Base-by-base conservation (phyloP, 2,888 invertebrate genomes). In the Cheilosia vulpina region DNA sequence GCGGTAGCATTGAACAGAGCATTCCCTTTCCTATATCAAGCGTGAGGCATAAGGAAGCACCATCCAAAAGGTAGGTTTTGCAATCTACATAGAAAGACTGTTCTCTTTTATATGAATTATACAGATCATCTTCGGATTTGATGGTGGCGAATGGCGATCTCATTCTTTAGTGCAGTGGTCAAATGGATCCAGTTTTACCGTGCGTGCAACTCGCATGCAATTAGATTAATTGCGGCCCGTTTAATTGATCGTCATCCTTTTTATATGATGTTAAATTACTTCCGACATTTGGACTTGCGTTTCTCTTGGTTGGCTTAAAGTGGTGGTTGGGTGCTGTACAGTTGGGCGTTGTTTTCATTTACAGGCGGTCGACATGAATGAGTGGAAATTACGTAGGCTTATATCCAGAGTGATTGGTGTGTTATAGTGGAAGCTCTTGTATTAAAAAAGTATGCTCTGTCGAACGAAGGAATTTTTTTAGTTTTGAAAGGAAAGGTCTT, bases 201-300 rank as follows among this genome's bases (percentile, higher is more conserved):
- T 41, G 43, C 41, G 41, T 52, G 50, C 72, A 78, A 72, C 55
- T 81, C 13, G 52, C 62, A 62, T 62, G 85, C 81, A 85, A 81
- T 85, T 85, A 85, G 85, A 85, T 85, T 81, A 85, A 81, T 77
- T 77, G 81, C 62, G 21, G 60, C 43, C 52, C 76, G 50, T 85
- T 85, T 85, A 85, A 85, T 81, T 65, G 76, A 81, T 85, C 71
- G 62, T 81, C 66, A 65, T 58, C 50, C 41, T 80, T 75, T 71
- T 80, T 68, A 62, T 71, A 47, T 6, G 62, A n/a, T n/a, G 55
- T 21, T 81, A 76, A 85, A 66, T 72, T 58, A 76, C 76, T 85
- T 85, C 85, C 85, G 85, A 85, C 81, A 81, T 60, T 75, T 43
- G 31, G 69, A 43, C 24, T 34, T 58, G 65, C n/a, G 27, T 53